Percentiles rank a stretch among this genome's conserved stretches.
Evolutionary conservation across 2,113 vertebrate genomes (phyloP).

Genomic region (Toxostoma redivivum): DNA sequence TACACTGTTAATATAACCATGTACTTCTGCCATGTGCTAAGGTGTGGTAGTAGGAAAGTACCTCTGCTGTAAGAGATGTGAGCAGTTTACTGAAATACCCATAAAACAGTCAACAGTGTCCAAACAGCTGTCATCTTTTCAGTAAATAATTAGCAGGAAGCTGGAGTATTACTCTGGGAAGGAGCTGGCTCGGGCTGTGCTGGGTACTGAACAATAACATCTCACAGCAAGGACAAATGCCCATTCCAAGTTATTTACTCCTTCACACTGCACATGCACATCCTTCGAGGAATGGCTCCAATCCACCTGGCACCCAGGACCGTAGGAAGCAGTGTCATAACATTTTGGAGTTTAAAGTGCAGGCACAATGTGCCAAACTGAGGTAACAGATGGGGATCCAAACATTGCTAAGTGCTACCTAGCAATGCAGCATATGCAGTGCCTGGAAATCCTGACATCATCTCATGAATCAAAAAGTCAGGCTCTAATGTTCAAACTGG

Average conservation of each 20-base stretch:
- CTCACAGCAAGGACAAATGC: conserved; percentile 11
- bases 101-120: background rate
- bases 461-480: background rate
- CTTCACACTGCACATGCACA: background rate
- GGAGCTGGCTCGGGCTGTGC: background rate
- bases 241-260: conserved; percentile 34
- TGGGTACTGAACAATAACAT: background rate
- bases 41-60: background rate
- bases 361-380: conserved; percentile 56
- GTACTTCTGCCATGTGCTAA: background rate
- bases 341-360: conserved; percentile 64
- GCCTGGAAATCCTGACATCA: conserved; percentile 43
- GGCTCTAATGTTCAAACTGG: background rate
- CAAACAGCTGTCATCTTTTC: background rate
- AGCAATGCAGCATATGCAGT: conserved; percentile 65
- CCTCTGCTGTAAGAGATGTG: background rate
- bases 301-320: conserved; percentile 63
- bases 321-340: conserved; percentile 46
- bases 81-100: background rate
- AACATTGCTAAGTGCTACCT: conserved; percentile 65
- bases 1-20: background rate
- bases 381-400: conserved; percentile 64
- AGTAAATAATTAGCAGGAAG: conserved; percentile 44
- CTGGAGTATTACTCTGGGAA: conserved; percentile 18
- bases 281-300: conserved; percentile 59